Evolutionary conservation across 2,797 vertebrate species (phyloP).

Genomic region (Lepus oiostolus): DNA sequence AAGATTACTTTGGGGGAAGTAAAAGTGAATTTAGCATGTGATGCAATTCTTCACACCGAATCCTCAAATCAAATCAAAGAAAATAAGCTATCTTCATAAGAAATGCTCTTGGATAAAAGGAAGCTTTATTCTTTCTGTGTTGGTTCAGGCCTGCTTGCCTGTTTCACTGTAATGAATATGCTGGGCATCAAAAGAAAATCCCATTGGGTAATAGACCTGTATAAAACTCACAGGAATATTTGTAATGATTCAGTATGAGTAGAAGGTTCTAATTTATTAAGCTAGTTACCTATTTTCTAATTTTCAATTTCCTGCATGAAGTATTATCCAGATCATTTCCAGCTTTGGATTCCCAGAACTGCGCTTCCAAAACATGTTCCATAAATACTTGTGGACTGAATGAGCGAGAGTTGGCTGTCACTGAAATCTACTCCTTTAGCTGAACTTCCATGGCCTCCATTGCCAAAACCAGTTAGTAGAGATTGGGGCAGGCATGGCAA

Average conservation of each 20-base stretch:
- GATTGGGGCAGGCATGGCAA: not conserved
- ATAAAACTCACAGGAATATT: not conserved
- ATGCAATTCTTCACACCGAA: not conserved
- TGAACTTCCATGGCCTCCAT: not conserved
- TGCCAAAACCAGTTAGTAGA: not conserved
- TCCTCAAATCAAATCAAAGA: conserved; percentile 47
- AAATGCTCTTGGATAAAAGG: conserved; percentile 6
- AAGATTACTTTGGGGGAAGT: conserved; percentile 43
- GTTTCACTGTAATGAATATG: not conserved
- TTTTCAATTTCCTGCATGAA: not conserved
- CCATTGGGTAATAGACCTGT: not conserved
- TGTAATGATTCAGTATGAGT: conserved; percentile 11
- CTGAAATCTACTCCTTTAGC: not conserved
- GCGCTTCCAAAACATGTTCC: conserved; percentile 21
- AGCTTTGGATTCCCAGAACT: not conserved
- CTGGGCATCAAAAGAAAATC: conserved; percentile 33
- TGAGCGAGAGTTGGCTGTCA: not conserved
- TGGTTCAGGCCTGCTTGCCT: not conserved
- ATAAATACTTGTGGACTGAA: conserved; percentile 9
- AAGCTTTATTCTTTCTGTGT: not conserved
- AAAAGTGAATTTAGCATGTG: conserved; percentile 57
- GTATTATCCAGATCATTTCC: not conserved
- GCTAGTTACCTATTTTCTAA: not conserved
- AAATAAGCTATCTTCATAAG: not conserved
- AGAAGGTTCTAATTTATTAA: conserved; percentile 25